phyloP scores from a whole-genome alignment of 1,140 invertebrate species.

The Eubasilissa regina region DNA sequence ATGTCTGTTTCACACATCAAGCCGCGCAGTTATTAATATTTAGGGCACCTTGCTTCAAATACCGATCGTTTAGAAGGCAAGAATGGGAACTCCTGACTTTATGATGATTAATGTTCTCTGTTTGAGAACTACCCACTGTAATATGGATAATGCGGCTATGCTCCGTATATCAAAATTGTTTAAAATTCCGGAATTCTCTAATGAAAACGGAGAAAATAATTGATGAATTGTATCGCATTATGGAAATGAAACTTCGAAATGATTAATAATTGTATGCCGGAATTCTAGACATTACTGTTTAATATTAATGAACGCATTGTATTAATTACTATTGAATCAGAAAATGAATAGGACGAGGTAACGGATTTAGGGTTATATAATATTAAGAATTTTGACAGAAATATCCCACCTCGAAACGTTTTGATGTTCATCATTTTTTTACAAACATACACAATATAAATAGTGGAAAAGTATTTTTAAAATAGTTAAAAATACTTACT shows the following conservation, averaged over 20 bases:
- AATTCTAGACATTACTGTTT: no score
- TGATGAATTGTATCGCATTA: constrained; percentile 38
- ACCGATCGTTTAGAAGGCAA: constrained; percentile 41
- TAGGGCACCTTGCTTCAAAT: constrained; percentile 21
- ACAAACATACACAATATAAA: no score
- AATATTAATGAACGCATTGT: no score
- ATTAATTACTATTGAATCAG: no score
- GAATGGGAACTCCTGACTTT: constrained; percentile 52
- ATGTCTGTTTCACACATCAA: constrained; percentile 36
- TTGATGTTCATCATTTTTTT: no score
- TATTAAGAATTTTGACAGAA: no score
- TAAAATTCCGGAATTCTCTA: constrained; percentile 44
- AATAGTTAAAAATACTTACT: no score
- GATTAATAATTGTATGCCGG: constrained; percentile 14
- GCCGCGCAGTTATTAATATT: constrained; percentile 5
- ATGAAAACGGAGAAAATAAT: constrained; percentile 45
- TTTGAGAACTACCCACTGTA: constrained; percentile 18
- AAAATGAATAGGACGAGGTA: no score
- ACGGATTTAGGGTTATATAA: no score
- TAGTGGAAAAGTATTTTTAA: no score
- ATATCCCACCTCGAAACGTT: no score
- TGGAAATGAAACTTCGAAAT: constrained; percentile 36
- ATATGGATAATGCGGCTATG: constrained; percentile 28
- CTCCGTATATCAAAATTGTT: constrained; percentile 40
- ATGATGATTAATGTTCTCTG: constrained; percentile 56